These are phyloP conservation scores for Cosmia trapezina DNA, from an alignment of 2,888 invertebrate genomes.

Conservation along the genomic window DNA sequence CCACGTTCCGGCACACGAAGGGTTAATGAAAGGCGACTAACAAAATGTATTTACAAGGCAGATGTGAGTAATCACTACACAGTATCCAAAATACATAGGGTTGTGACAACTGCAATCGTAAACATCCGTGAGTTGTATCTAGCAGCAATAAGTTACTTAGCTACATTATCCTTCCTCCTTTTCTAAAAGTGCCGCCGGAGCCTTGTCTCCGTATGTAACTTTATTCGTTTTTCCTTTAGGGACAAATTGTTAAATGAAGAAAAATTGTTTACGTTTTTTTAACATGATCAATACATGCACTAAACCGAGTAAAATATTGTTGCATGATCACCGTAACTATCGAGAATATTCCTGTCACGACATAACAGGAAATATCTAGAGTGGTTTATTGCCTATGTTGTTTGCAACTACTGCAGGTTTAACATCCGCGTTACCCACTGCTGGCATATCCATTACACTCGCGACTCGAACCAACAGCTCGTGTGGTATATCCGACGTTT, in stretches of 20 bases:
- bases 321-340: slow-evolving; percentile 2
- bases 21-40: no score
- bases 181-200: neutral
- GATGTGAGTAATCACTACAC: no score
- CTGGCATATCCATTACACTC: slow-evolving; percentile 42
- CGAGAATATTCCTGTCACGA: slow-evolving; percentile 13
- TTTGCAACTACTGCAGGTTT: slow-evolving; percentile 44
- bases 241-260: neutral
- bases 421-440: slow-evolving; percentile 35
- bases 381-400: slow-evolving; percentile 55
- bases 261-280: neutral
- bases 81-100: no score
- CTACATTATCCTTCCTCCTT: no score
- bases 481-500: slow-evolving; percentile 26
- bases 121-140: slow-evolving; percentile 12
- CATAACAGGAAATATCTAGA: slow-evolving; percentile 45
- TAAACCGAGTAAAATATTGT: neutral
- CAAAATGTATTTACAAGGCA: no score
- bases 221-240: neutral
- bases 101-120: slow-evolving; percentile 6
- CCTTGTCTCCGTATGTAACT: neutral
- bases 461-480: slow-evolving; percentile 23
- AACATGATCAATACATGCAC: neutral
- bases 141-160: slow-evolving; percentile 3
- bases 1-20: no score